These are phyloP conservation scores for Telmatherina bonti DNA, from an alignment of 2,797 vertebrate species.

Conservation along the genomic window DNA sequence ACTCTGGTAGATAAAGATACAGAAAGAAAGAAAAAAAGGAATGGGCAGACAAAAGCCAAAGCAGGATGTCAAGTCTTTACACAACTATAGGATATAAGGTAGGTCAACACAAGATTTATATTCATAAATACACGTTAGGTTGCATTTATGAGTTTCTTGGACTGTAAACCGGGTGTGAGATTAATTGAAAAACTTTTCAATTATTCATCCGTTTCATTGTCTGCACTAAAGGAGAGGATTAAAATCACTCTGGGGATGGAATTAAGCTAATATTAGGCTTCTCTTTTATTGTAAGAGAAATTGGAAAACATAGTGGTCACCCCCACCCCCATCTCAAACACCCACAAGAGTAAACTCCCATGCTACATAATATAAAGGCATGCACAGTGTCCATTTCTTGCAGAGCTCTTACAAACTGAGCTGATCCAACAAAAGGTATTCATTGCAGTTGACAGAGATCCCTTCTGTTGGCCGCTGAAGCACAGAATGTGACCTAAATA, in stretches of 20 bases:
- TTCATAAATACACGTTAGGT: slow-evolving; percentile 33
- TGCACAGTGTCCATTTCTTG: slow-evolving; percentile 50
- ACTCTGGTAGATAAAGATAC: slow-evolving; percentile 45
- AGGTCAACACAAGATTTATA: slow-evolving; percentile 41
- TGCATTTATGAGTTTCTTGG: slow-evolving; percentile 46
- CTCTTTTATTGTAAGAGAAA: slow-evolving; percentile 28
- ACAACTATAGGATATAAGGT: slow-evolving; percentile 43
- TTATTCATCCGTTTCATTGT: slow-evolving; percentile 56
- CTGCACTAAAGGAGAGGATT: slow-evolving; percentile 40
- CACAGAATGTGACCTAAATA: slow-evolving; percentile 80
- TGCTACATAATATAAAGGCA: slow-evolving; percentile 27
- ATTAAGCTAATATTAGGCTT: slow-evolving; percentile 44
- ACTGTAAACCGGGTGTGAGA: slow-evolving; percentile 39
- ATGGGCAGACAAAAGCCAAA: slow-evolving; percentile 24
- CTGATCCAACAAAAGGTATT: slow-evolving; percentile 73
- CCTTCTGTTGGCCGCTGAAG: slow-evolving; percentile 72
- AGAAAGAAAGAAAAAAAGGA: neutral
- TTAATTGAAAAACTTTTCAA: slow-evolving; percentile 57
- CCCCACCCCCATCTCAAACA: slow-evolving; percentile 11
- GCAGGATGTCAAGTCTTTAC: slow-evolving; percentile 36
- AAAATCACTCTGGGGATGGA: slow-evolving; percentile 39
- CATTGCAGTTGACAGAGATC: slow-evolving; percentile 75
- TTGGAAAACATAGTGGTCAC: slow-evolving; percentile 27
- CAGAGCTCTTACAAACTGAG: slow-evolving; percentile 61
- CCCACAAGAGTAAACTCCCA: slow-evolving; percentile 21